Conservation (phyloP, 2,797 vertebrate genomes). For the Enteromius argenteus region DNA sequence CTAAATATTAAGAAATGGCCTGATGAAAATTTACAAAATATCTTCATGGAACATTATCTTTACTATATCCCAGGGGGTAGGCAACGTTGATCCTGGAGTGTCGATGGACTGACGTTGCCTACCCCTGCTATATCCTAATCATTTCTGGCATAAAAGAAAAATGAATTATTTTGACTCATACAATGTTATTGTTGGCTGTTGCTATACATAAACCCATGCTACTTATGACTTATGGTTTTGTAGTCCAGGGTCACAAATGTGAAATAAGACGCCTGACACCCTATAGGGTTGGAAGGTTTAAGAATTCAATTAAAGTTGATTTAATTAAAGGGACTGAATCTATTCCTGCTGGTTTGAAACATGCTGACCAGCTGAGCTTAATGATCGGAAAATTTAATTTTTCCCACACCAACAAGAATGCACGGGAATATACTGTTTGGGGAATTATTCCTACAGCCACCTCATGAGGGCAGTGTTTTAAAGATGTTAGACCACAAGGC, state of each 20-base stretch:
- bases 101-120: too few relatives aligned
- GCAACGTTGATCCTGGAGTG: too few relatives aligned
- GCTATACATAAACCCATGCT: too few relatives aligned
- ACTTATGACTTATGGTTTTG: too few relatives aligned
- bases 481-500: conserved; percentile 21
- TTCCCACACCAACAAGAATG: conserved; percentile 20
- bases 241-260: background rate
- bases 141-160: too few relatives aligned
- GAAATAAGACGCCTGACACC: background rate
- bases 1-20: too few relatives aligned
- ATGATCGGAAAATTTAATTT: conserved; percentile 41
- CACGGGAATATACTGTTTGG: conserved; percentile 21
- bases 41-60: too few relatives aligned
- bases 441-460: conserved; percentile 46
- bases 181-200: too few relatives aligned
- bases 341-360: conserved; percentile 8
- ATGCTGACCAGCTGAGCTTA: conserved; percentile 22
- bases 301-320: conserved; percentile 21
- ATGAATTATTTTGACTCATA: too few relatives aligned
- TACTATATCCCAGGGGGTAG: too few relatives aligned
- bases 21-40: too few relatives aligned
- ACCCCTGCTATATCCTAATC: too few relatives aligned
- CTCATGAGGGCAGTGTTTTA: conserved; percentile 65
- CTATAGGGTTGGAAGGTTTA: background rate
- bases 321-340: conserved; percentile 20